Evolutionary conservation across 2,797 vertebrate genomes (phyloP).

Genomic region (Todus mexicanus): DNA sequence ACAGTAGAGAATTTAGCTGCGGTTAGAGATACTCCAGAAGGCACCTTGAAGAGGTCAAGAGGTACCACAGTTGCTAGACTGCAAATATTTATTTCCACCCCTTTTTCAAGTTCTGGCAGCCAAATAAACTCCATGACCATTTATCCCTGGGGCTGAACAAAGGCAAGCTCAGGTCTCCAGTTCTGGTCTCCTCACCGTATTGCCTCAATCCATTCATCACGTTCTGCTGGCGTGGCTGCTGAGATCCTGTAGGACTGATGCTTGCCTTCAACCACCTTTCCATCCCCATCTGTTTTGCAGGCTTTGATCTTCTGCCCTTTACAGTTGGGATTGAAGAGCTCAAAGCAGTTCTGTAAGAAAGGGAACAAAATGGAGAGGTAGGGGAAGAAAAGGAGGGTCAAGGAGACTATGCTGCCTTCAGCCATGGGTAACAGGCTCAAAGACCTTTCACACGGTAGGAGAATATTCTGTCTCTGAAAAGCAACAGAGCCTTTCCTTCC

Average conservation of each 20-base stretch:
- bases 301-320: slow-evolving; percentile 94
- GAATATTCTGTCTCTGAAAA: background rate
- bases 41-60: background rate
- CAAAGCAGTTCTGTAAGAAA: slow-evolving; percentile 86
- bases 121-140: background rate
- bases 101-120: background rate
- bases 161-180: background rate
- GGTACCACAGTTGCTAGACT: background rate
- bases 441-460: background rate
- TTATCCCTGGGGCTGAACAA: background rate
- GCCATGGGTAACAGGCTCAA: background rate
- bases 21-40: background rate
- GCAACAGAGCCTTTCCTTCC: background rate
- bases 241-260: slow-evolving; percentile 95
- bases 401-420: background rate
- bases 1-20: background rate
- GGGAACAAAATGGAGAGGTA: background rate
- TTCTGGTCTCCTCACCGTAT: slow-evolving; percentile 79
- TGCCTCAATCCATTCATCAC: slow-evolving; percentile 92
- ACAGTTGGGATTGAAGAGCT: slow-evolving; percentile 89
- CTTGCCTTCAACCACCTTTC: slow-evolving; percentile 92
- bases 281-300: slow-evolving; percentile 92
- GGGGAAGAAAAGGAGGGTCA: background rate
- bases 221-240: slow-evolving; percentile 83
- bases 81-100: background rate